Conservation (phyloP, 1,140 invertebrate species). For the Penaeus vannamei region DNA sequence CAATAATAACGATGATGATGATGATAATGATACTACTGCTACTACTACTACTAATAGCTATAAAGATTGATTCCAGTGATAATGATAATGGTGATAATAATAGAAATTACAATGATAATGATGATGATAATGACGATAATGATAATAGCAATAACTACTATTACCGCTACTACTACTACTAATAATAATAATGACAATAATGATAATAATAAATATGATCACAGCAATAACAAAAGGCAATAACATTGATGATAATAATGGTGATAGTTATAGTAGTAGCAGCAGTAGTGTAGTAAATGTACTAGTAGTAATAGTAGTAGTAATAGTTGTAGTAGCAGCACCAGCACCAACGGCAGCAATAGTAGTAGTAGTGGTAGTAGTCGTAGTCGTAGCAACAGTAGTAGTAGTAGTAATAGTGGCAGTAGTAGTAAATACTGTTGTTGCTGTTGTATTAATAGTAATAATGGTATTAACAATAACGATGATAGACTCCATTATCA, state of each 20-base stretch:
- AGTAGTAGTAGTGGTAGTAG: slow-evolving; percentile 36
- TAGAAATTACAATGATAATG: no score
- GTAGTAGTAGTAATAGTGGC: neutral
- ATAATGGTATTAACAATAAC: no score
- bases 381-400: slow-evolving; percentile 22
- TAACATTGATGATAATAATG: neutral
- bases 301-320: slow-evolving; percentile 25
- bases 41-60: no score
- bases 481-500: no score
- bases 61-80: no score
- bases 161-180: neutral
- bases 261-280: slow-evolving; percentile 23
- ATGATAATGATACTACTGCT: no score
- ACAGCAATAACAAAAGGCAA: neutral
- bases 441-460: no score
- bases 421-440: neutral
- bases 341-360: neutral
- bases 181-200: neutral
- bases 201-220: neutral
- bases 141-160: neutral
- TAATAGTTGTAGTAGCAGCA: slow-evolving; percentile 36
- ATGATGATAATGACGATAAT: no score
- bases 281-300: slow-evolving; percentile 12
- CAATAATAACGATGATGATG: no score
- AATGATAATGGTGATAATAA: no score